phyloP scores from a whole-genome alignment of 2,888 invertebrate genomes.

The Euclidia mi region DNA sequence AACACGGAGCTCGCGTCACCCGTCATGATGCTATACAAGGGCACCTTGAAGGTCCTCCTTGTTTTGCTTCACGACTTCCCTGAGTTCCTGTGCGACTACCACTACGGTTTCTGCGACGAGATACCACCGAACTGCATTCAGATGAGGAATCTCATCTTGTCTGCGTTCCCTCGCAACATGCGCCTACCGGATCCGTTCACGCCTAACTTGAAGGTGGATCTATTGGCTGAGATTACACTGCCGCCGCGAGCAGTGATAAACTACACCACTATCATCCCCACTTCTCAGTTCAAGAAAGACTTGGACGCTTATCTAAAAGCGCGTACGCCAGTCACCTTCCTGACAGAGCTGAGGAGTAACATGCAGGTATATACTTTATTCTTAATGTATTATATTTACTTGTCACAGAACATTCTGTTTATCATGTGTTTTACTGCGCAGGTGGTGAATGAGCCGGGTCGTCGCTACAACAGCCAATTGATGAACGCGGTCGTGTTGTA shows the following conservation, averaged over 20 bases:
- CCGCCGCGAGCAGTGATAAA: conserved; percentile 97
- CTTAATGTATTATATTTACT: not conserved
- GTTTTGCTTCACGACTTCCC: conserved; percentile 99
- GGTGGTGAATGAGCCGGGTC: conserved; percentile 95
- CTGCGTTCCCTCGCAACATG: conserved; percentile 99
- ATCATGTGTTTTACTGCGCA: conserved; percentile 40
- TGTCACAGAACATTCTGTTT: no score
- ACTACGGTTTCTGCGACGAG: conserved; percentile 99
- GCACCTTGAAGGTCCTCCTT: conserved; percentile 97
- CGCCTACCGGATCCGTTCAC: conserved; percentile 99
- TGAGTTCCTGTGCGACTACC: conserved; percentile 99
- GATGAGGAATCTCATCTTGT: conserved; percentile 99
- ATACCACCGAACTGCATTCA: conserved; percentile 99
- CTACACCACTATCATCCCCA: conserved; percentile 96
- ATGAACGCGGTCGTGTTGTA: conserved; percentile 99
- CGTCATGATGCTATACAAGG: conserved; percentile 98
- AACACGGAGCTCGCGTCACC: conserved; percentile 99
- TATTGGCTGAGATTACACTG: conserved; percentile 96
- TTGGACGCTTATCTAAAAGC: conserved; percentile 99
- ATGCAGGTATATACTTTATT: conserved; percentile 91
- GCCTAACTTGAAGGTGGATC: conserved; percentile 98
- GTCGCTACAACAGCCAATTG: conserved; percentile 97
- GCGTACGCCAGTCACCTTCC: conserved; percentile 98
- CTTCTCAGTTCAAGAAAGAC: conserved; percentile 97
- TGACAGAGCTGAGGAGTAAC: conserved; percentile 97